Conservation (phyloP, 2,113 vertebrate genomes). For the Dasyornis broadbenti region DNA sequence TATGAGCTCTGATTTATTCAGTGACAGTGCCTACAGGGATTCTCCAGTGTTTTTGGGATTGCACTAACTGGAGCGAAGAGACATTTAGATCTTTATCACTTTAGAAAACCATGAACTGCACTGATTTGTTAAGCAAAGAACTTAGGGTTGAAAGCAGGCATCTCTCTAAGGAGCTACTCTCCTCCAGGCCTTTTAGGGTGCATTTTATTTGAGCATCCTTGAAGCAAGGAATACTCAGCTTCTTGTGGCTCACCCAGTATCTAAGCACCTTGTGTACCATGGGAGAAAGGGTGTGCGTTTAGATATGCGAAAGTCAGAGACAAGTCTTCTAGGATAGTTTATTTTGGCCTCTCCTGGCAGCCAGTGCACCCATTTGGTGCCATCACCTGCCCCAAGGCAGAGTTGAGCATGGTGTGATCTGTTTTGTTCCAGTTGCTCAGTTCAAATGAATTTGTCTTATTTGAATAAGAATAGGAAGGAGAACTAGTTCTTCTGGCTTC, state of each 20-base stretch:
- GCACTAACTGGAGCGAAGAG: neutral
- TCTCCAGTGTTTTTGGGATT: neutral
- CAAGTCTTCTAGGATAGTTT: neutral
- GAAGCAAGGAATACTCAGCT: neutral
- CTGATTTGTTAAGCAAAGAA: slow-evolving; percentile 52
- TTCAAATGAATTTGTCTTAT: neutral
- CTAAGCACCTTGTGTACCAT: neutral
- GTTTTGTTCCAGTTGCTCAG: neutral
- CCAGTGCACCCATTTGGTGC: neutral
- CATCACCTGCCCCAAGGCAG: neutral
- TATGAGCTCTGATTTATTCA: neutral
- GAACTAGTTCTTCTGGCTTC: neutral
- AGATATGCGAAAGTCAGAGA: neutral
- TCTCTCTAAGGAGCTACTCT: neutral
- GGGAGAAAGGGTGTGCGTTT: neutral
- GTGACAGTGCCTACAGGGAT: neutral
- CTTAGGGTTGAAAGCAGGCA: neutral
- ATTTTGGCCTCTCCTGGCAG: neutral
- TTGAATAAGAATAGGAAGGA: neutral
- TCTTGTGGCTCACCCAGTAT: neutral
- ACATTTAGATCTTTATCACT: neutral
- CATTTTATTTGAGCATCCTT: neutral
- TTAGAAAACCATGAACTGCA: neutral
- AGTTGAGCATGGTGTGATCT: neutral
- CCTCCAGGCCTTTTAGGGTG: neutral